A percentile compares a stretch with the other conserved stretches of the same genome.
These are phyloP conservation scores for Geophilus truncorum DNA, from an alignment of 2,888 invertebrate species.

Conservation along the genomic window DNA sequence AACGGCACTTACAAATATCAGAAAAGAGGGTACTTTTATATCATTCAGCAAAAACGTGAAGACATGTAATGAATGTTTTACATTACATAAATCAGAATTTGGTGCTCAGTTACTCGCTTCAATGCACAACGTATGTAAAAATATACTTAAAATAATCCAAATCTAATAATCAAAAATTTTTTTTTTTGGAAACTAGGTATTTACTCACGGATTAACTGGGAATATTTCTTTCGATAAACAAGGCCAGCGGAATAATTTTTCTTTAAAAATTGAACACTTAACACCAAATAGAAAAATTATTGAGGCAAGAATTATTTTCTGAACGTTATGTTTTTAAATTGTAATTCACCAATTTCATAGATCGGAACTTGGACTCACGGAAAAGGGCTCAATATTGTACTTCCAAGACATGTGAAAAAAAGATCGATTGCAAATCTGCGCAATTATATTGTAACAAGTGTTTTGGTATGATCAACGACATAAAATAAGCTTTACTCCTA, in stretches of 20 bases:
- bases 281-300: no score
- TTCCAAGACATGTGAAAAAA: slow-evolving; percentile 68
- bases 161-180: no score
- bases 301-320: no score
- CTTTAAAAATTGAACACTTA: slow-evolving; percentile 86
- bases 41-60: no score
- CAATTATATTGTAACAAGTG: slow-evolving; percentile 82
- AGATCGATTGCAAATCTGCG: slow-evolving; percentile 65
- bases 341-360: no score
- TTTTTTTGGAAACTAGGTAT: no score
- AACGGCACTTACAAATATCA: slow-evolving; percentile 79
- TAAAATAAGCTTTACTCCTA: neutral
- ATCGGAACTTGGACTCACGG: slow-evolving; percentile 59
- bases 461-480: no score
- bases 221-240: slow-evolving; percentile 87
- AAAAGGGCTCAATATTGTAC: slow-evolving; percentile 65
- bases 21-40: slow-evolving; percentile 77
- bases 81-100: neutral
- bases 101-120: neutral
- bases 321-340: no score
- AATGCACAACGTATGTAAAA: no score
- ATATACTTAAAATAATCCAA: no score
- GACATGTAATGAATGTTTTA: neutral
- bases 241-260: slow-evolving; percentile 81
- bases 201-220: slow-evolving; percentile 83